Base-by-base conservation (phyloP, 2,888 invertebrate species). In the Pseudococcus viburni region DNA sequence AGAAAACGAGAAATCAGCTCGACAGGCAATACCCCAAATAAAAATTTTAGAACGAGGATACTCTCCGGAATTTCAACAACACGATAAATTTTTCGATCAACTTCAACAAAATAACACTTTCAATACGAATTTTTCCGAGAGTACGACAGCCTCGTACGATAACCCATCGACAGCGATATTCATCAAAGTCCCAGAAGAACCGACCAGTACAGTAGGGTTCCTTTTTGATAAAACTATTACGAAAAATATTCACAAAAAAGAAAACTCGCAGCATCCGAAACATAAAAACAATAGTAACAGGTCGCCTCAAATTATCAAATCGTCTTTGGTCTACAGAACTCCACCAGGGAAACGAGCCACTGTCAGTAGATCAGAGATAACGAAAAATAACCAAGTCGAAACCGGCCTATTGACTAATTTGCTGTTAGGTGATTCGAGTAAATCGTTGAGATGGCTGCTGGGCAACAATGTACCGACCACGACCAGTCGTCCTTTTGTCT, bases 301-400 rank as follows among this genome's bases (percentile, higher is more conserved):
- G n/a, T 88, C 88, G 12, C 48, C 88, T 51, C 88, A 88, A 39
- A 55, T 88, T 33, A 19, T 88, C 12, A 88, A 85, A 77, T 88
- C 88, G 17, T 85, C 88, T 15, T 73, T 88, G 17, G 85, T 88
- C 5, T 88, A 88, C 48, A 85, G 88, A 19, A 88, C 88, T 19
- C 88, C 88, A 0, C 88, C 88, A 17, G 88, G 88, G 1, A 88
- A 88, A 85, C 12, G 88, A 33, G 88, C 88, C 11, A 85, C 77
- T 9, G 51, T 68, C 26, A 84, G 84, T 59, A 73, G 88, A 59
- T 33, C 48, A 4, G 88, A 88, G 51, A 17, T 55, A 9, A 19
- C 55, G 2, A 12, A 39, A 39, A 83, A 26, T 22, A 83, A 88
- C 19, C 83, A 88, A 39, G n/a, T 33, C 12, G 88, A 88, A 11